phyloP scores from a whole-genome alignment of 2,888 invertebrate genomes.

The Polydrusus cervinus region DNA sequence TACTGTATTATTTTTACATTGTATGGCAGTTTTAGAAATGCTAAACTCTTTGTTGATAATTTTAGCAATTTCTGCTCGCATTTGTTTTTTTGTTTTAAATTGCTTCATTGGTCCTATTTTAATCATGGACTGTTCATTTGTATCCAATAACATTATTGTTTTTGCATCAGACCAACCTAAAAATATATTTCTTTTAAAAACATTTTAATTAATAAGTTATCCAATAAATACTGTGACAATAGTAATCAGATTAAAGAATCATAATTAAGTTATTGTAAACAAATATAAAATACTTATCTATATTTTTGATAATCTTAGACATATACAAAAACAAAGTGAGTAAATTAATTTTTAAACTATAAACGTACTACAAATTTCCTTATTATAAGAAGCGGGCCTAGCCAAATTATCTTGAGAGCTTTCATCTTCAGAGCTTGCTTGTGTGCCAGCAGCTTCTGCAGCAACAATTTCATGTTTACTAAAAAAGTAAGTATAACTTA shows the following conservation, averaged over 20 bases:
- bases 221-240: too few relatives aligned
- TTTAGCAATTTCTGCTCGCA: slow-evolving; percentile 53
- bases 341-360: neutral
- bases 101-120: slow-evolving; percentile 47
- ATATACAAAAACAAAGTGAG: too few relatives aligned
- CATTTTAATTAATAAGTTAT: too few relatives aligned
- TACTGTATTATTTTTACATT: slow-evolving; percentile 56
- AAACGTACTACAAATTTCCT: slow-evolving; percentile 5
- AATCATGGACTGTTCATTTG: slow-evolving; percentile 23
- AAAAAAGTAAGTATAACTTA: neutral
- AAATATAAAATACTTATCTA: too few relatives aligned
- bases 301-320: too few relatives aligned
- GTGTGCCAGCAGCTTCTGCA: slow-evolving; percentile 4
- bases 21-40: slow-evolving; percentile 29
- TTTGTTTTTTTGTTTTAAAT: slow-evolving; percentile 53
- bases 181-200: too few relatives aligned
- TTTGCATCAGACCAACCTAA: slow-evolving; percentile 22
- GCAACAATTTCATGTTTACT: slow-evolving; percentile 6
- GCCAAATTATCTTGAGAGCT: neutral
- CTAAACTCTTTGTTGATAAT: slow-evolving; percentile 38
- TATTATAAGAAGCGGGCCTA: neutral
- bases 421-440: neutral
- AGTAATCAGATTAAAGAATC: too few relatives aligned
- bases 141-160: slow-evolving; percentile 32
- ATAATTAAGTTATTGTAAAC: too few relatives aligned